A percentile compares a stretch with the other conserved stretches of the same genome.
phyloP scores from a whole-genome alignment of 2,113 vertebrate species.

The Amphilophus citrinellus region DNA sequence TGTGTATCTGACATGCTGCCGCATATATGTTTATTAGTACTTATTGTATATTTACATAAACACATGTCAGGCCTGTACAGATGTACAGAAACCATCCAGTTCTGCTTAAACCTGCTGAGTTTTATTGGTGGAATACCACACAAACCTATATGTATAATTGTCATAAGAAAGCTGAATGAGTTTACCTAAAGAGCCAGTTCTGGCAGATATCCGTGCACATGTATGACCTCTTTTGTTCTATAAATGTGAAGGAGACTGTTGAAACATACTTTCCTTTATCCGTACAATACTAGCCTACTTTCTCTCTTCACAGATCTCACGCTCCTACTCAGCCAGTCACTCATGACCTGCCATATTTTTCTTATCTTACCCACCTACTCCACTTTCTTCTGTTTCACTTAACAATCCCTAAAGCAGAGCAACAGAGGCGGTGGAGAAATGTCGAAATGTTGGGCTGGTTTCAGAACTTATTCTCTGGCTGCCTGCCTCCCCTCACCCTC shows the following conservation, averaged over 20 bases:
- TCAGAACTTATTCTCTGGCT: conserved; percentile 3
- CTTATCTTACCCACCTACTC: conserved; percentile 16
- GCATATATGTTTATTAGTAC: background rate
- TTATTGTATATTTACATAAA: background rate
- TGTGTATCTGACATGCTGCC: background rate
- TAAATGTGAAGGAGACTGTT: conserved; percentile 17
- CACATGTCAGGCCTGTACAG: background rate
- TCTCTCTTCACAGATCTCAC: background rate
- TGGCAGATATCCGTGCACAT: background rate
- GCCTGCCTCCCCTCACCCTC: background rate
- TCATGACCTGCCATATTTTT: conserved; percentile 25
- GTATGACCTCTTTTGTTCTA: background rate
- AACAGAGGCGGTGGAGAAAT: conserved; percentile 40
- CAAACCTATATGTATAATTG: background rate
- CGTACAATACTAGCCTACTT: background rate
- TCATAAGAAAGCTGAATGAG: background rate
- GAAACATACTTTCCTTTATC: background rate
- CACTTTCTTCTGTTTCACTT: conserved; percentile 41
- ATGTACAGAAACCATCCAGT: background rate
- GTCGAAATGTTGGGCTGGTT: conserved; percentile 41
- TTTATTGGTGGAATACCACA: background rate
- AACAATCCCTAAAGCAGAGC: conserved; percentile 40
- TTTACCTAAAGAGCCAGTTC: background rate
- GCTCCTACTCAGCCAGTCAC: conserved; percentile 13
- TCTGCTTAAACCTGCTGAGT: background rate